Evolutionary conservation across 2,888 invertebrate species (phyloP), one percentile per base, ranked within the genome.

Genomic region (Platerodrilus igneus): DNA sequence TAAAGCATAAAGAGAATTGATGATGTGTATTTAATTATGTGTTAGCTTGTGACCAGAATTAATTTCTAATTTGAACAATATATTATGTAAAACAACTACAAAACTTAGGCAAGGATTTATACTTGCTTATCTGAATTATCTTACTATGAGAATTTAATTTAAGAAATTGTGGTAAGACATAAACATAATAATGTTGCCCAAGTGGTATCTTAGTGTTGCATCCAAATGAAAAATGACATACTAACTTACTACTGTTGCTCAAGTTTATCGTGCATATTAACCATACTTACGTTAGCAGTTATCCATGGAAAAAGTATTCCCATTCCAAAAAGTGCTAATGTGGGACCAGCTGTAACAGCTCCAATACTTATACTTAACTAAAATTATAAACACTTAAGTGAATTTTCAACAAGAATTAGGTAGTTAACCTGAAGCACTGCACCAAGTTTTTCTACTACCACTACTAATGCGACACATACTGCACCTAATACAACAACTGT

Each of bases 271-370:
- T n/a, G n/a, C 2, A 18, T 17, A 35, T 39, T 20, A 30, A 8
- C n/a, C 33, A 26, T 15, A 22, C 9, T 55, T 64, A 77, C 79
- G 64, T 70, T 74, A 14, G 75, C 70, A 52, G 75, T 77, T 1
- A 79, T 72, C 77, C 78, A 82, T 0, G 84, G 83, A 46, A 83
- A 63, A 55, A 83, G 66, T 38, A 83, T 71, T 7, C 83, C 83
- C 60, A 81, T 75, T 7, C 76, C 78, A 56, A 83, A 83, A 37
- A 83, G 73, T 20, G 80, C 83, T 35, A 84, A 60, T 4, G 81
- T 68, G 2, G 83, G 81, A 6, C 83, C 83, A 53, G 76, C 79
- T 14, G 79, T 74, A 45, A 83, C 78, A 6, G 81, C 77, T 18
- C 75, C 73, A 33, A 81, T 65, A 30, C 77, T 80, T 58, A 78